Conservation (phyloP, 2,113 vertebrate species). For the Apodemus sylvaticus region DNA sequence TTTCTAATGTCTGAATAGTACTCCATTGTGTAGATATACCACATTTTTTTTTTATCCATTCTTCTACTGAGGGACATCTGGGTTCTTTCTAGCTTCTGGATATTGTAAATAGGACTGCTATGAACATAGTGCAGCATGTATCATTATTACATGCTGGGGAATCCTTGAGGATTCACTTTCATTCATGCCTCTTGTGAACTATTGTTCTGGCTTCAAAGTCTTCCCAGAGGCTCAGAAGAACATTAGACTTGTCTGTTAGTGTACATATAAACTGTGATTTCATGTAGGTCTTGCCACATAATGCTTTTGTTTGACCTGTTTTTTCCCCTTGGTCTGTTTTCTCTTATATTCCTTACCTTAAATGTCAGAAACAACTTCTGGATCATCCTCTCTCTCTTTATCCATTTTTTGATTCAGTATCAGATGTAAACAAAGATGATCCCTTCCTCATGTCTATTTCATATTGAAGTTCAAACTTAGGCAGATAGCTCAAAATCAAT, state of each 20-base stretch:
- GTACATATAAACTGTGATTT: not conserved
- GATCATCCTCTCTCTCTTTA: not conserved
- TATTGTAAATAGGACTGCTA: no score
- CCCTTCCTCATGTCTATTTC: not conserved
- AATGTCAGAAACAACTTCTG: not conserved
- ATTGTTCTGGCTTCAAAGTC: not conserved
- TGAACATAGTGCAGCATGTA: no score
- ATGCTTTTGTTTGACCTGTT: not conserved
- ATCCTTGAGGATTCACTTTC: no score
- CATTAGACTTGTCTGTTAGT: not conserved
- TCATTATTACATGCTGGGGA: no score
- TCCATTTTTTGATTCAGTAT: not conserved
- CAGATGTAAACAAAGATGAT: not conserved
- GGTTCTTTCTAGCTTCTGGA: no score
- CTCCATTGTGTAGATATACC: no score
- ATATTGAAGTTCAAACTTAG: not conserved
- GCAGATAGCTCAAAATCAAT: not conserved
- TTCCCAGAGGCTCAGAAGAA: not conserved
- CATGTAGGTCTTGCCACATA: not conserved
- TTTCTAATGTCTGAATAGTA: no score
- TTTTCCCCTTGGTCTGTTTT: not conserved
- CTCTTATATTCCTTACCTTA: not conserved
- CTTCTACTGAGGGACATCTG: no score
- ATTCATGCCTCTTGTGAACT: not conserved
- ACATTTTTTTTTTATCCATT: no score